These are phyloP conservation scores for Alosa alosa DNA, from an alignment of 2,113 vertebrate genomes.

Conservation along the genomic window DNA sequence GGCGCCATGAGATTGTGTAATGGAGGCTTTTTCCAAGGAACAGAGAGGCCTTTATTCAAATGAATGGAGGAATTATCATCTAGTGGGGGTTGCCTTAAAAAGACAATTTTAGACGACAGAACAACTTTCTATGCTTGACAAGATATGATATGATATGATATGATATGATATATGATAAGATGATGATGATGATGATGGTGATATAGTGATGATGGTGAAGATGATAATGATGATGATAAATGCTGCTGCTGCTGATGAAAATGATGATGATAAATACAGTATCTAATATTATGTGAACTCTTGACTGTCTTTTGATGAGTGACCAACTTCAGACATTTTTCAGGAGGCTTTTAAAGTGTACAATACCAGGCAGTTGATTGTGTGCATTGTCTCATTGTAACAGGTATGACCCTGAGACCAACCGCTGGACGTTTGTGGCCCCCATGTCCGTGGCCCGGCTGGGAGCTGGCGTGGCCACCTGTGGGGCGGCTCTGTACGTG, in stretches of 20 bases:
- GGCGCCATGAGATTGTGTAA: not conserved
- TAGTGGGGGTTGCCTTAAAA: not conserved
- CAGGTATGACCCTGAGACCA: conserved; percentile 79
- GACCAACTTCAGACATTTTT: no score
- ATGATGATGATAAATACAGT: no score
- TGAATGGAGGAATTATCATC: not conserved
- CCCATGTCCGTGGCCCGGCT: conserved; percentile 75
- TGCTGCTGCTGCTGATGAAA: not conserved
- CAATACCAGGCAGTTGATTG: not conserved
- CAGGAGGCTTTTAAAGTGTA: no score
- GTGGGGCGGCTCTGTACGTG: conserved; percentile 72
- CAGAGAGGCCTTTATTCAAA: not conserved
- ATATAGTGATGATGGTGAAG: not conserved
- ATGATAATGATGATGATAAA: no score
- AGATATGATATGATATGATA: no score
- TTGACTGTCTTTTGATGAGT: no score
- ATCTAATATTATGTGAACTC: no score
- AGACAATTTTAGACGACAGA: no score
- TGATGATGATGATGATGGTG: no score
- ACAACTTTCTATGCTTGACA: no score
- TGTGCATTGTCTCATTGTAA: not conserved
- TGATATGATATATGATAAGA: no score
- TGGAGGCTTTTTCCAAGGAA: not conserved
- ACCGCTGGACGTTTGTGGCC: conserved; percentile 71
- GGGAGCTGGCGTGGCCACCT: conserved; percentile 70